Percentiles rank a stretch among this genome's conserved stretches.
Conservation (phyloP, 92 coral and sea anemone species). For the Porites lobata region DNA sequence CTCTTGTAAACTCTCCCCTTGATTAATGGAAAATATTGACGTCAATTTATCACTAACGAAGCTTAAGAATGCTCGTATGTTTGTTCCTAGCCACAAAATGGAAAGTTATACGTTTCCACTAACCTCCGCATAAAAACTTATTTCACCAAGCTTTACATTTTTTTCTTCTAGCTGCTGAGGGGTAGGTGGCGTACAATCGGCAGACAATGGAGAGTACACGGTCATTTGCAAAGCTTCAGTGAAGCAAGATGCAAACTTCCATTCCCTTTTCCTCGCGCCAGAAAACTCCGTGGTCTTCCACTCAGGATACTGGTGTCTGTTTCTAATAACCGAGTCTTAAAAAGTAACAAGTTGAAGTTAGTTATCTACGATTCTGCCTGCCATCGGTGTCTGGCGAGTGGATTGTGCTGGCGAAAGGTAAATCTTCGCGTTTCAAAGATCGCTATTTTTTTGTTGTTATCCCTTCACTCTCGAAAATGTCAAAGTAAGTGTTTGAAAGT, state of each 20-base stretch:
- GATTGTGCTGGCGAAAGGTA: conserved; percentile 83
- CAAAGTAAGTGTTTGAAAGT: too few relatives aligned
- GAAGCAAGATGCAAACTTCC: conserved; percentile 87
- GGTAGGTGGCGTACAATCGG: conserved; percentile 76
- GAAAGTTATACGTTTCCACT: too few relatives aligned
- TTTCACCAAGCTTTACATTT: background rate
- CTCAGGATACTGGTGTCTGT: conserved; percentile 58
- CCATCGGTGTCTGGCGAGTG: conserved; percentile 73
- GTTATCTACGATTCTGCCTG: conserved; percentile 87
- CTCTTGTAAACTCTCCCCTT: too few relatives aligned
- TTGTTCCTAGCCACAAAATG: too few relatives aligned
- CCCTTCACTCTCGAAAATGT: background rate
- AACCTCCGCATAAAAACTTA: too few relatives aligned
- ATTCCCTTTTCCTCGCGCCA: conserved; percentile 55
- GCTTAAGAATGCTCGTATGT: too few relatives aligned
- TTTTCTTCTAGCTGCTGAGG: conserved; percentile 37
- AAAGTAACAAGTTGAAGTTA: conserved; percentile 75
- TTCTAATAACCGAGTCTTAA: conserved; percentile 79
- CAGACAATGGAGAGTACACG: conserved; percentile 53
- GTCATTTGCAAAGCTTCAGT: conserved; percentile 77
- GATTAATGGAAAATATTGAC: too few relatives aligned
- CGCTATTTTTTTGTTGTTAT: too few relatives aligned
- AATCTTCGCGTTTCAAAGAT: too few relatives aligned
- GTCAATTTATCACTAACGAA: too few relatives aligned
- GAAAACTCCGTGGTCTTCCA: conserved; percentile 76